These are phyloP conservation scores for Rhimphoctona megacephalus DNA, from an alignment of 2,888 invertebrate species.

Conservation along the genomic window DNA sequence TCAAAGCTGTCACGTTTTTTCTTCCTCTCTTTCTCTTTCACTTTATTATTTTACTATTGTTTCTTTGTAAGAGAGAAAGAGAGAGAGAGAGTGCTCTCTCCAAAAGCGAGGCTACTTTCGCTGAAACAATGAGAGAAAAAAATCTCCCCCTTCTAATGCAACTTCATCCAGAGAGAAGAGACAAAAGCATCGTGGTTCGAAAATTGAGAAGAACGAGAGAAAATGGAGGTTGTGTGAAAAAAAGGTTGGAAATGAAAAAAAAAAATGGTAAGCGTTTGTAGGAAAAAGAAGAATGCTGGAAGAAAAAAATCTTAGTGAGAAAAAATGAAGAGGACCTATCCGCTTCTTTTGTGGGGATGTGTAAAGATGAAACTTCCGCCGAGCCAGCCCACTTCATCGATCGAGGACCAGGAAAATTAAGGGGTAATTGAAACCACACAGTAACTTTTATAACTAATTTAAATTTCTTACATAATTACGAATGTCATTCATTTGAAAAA, in stretches of 20 bases:
- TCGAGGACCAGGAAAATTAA: slow-evolving; percentile 48
- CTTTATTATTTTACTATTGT: neutral
- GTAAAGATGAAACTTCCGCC: slow-evolving; percentile 35
- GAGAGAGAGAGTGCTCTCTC: neutral
- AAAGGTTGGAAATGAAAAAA: slow-evolving; percentile 42
- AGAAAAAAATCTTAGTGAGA: slow-evolving; percentile 18
- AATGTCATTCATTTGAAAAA: neutral
- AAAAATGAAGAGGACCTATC: slow-evolving; percentile 23
- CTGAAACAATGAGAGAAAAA: slow-evolving; percentile 57
- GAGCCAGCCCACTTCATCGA: slow-evolving; percentile 38
- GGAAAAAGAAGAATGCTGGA: slow-evolving; percentile 7
- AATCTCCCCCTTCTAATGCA: slow-evolving; percentile 37
- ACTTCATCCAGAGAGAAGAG: slow-evolving; percentile 27
- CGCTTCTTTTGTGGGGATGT: slow-evolving; percentile 18
- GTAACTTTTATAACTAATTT: neutral
- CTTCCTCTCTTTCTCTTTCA: neutral
- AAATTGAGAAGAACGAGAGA: slow-evolving; percentile 3
- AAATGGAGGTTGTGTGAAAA: slow-evolving; percentile 3
- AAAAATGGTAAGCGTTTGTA: slow-evolving; percentile 28
- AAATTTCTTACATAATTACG: neutral
- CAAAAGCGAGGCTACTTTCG: slow-evolving; percentile 19
- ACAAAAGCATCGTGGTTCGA: slow-evolving; percentile 43
- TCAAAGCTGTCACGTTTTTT: slow-evolving; percentile 12
- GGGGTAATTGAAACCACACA: slow-evolving; percentile 45
- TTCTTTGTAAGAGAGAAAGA: slow-evolving; percentile 3